A percentile compares a stretch with the other conserved stretches of the same genome.
Conservation (phyloP, 2,888 invertebrate species). For the Miltochrista miniata region DNA sequence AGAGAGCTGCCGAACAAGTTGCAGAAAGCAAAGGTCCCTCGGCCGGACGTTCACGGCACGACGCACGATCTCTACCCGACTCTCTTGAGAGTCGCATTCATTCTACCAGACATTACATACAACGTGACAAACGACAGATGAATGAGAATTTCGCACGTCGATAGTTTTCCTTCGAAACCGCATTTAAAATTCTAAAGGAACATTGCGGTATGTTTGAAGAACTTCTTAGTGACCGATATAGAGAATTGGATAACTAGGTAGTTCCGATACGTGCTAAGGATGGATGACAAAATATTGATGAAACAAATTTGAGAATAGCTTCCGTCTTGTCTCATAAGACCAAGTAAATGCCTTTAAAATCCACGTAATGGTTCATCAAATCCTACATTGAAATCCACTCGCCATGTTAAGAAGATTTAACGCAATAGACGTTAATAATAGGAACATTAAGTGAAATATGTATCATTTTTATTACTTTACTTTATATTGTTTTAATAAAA, state of each 20-base stretch:
- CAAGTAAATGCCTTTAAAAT: no score
- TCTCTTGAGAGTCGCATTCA: constrained; percentile 93
- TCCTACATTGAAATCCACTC: no score
- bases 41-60: constrained; percentile 85
- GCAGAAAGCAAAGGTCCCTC: constrained; percentile 62
- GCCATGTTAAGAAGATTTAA: no score
- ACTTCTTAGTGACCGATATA: no score
- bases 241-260: no score
- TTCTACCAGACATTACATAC: constrained; percentile 95
- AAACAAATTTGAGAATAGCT: no score
- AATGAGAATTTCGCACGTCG: constrained; percentile 92
- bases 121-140: constrained; percentile 91
- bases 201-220: no score
- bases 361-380: no score
- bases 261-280: no score
- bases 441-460: background rate
- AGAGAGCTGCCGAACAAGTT: constrained; percentile 83
- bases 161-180: background rate
- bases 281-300: no score
- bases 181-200: background rate
- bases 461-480: background rate
- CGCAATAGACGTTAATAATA: no score
- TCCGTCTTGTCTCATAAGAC: no score
- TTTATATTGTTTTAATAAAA: background rate
- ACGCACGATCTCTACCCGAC: constrained; percentile 83